These are phyloP conservation scores for Polydrusus tereticollis DNA, from an alignment of 2,888 invertebrate genomes.

Conservation along the genomic window DNA sequence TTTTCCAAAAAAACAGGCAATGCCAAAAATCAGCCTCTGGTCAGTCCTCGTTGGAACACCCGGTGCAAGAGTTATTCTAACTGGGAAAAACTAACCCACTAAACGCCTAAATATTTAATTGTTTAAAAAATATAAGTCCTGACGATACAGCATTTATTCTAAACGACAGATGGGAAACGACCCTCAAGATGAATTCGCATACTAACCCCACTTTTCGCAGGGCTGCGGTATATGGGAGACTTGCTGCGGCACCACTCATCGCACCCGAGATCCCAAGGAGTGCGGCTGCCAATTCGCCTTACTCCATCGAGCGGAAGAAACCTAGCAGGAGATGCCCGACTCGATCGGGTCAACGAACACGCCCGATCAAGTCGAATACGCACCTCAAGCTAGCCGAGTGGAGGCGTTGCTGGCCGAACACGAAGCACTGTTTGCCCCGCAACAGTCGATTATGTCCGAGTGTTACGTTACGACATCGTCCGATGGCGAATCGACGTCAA, in stretches of 20 bases:
- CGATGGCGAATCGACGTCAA: conserved; percentile 19
- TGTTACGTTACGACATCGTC: conserved; percentile 30
- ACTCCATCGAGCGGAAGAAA: conserved; percentile 86
- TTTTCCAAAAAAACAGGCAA: too few species aligned
- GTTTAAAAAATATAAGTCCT: too few species aligned
- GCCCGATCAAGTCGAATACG: conserved; percentile 36
- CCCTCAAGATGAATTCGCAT: background rate
- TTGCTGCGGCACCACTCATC: conserved; percentile 88
- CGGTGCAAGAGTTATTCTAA: too few species aligned
- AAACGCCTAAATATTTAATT: too few species aligned
- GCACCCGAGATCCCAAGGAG: conserved; percentile 81
- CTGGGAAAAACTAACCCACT: too few species aligned
- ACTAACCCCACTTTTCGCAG: conserved; percentile 55
- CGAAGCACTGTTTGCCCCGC: conserved; percentile 39
- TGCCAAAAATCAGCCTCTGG: too few species aligned
- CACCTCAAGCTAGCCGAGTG: conserved; percentile 33
- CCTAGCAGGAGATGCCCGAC: conserved; percentile 68
- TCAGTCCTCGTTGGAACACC: too few species aligned
- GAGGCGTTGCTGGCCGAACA: conserved; percentile 42
- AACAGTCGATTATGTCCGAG: conserved; percentile 36
- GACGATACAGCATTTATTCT: too few species aligned
- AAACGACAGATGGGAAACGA: background rate
- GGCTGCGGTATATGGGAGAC: conserved; percentile 85
- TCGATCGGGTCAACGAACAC: conserved; percentile 25
- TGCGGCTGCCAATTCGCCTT: conserved; percentile 93